Conservation (phyloP, 2,888 invertebrate genomes). For the Chesias legatella region DNA sequence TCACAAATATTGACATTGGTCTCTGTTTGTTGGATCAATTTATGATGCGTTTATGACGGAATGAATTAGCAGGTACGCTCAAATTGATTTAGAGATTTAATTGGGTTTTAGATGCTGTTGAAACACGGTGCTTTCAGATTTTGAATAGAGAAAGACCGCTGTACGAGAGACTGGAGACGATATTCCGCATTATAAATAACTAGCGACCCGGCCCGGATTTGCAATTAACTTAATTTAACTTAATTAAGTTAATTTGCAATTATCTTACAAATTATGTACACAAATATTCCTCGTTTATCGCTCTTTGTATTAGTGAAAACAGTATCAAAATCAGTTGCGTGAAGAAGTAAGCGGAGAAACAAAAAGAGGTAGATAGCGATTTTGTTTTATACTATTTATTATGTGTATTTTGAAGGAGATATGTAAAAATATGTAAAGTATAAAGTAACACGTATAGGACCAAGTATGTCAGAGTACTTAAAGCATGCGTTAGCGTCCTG, state of each 20-base stretch:
- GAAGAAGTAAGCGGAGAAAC: too few species aligned
- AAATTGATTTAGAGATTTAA: slow-evolving; percentile 47
- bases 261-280: too few species aligned
- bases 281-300: too few species aligned
- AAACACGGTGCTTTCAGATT: not conserved
- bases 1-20: slow-evolving; percentile 59
- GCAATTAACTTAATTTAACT: too few species aligned
- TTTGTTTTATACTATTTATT: too few species aligned
- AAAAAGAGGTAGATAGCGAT: too few species aligned
- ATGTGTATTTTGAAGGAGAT: too few species aligned
- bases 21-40: slow-evolving; percentile 51
- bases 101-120: slow-evolving; percentile 26
- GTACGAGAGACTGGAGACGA: slow-evolving; percentile 8
- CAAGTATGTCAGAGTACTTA: slow-evolving; percentile 67
- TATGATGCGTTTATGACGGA: slow-evolving; percentile 52
- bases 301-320: too few species aligned
- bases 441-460: slow-evolving; percentile 33
- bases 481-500: slow-evolving; percentile 54
- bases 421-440: too few species aligned
- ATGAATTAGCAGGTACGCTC: slow-evolving; percentile 54
- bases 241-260: too few species aligned
- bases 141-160: slow-evolving; percentile 2
- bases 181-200: not conserved
- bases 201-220: too few species aligned
- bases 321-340: slow-evolving; percentile 22